Conservation (phyloP, 2,113 vertebrate genomes). For the Anhinga anhinga region DNA sequence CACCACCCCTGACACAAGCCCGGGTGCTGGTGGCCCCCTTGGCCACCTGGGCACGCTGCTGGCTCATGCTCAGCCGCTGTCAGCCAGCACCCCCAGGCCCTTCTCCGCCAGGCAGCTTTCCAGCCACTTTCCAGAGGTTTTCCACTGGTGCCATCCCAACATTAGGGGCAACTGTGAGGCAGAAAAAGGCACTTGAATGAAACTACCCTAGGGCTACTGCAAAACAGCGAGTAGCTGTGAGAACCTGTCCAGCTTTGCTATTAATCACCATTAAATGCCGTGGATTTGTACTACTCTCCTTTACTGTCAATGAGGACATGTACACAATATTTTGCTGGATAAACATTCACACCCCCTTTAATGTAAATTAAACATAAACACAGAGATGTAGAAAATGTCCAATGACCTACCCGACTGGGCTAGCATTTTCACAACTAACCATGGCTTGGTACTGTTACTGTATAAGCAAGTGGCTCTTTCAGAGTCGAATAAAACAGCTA, state of each 20-base stretch:
- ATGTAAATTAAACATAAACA: not conserved
- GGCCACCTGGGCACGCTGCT: too few species aligned
- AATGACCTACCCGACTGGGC: fast-evolving
- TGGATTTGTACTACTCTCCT: too few species aligned
- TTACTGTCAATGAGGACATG: not conserved
- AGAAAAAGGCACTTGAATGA: not conserved
- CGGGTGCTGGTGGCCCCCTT: too few species aligned
- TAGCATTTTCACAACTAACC: not conserved
- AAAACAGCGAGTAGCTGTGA: not conserved
- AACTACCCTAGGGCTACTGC: not conserved
- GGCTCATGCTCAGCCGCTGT: too few species aligned
- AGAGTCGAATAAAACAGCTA: not conserved
- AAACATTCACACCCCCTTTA: too few species aligned
- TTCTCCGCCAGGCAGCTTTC: too few species aligned
- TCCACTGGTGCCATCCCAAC: not conserved
- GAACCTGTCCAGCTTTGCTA: not conserved
- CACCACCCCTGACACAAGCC: too few species aligned
- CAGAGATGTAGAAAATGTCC: not conserved
- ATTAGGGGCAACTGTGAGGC: not conserved
- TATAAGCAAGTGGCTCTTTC: not conserved
- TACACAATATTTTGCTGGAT: not conserved
- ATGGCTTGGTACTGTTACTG: not conserved
- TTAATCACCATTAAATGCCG: not conserved
- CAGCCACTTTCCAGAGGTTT: not conserved
- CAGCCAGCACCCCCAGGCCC: too few species aligned